A percentile compares a stretch with the other conserved stretches of the same genome.
phyloP scores from a whole-genome alignment of 1,140 invertebrate genomes.

The Cotesia typhae region DNA sequence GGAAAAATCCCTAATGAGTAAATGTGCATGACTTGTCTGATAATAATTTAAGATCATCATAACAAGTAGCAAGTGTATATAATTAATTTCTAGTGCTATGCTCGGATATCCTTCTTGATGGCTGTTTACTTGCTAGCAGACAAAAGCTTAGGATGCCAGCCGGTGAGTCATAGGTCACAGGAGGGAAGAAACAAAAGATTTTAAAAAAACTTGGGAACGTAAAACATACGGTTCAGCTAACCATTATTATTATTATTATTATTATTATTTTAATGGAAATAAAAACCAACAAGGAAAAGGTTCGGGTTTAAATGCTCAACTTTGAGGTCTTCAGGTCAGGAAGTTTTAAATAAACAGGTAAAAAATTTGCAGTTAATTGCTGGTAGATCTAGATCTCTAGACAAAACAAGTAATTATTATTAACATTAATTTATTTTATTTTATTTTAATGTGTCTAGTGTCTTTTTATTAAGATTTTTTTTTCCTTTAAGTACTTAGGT shows the following conservation, averaged over 20 bases:
- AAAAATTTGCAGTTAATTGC: too few relatives aligned
- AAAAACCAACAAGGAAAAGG: constrained; percentile 9
- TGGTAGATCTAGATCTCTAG: not conserved
- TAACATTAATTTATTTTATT: too few relatives aligned
- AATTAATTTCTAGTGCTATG: constrained; percentile 11
- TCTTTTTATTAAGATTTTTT: too few relatives aligned
- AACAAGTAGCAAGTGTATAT: constrained; percentile 3
- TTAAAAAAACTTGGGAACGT: constrained; percentile 8
- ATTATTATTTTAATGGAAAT: not conserved
- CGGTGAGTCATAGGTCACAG: constrained; percentile 24
- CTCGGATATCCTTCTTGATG: constrained; percentile 24
- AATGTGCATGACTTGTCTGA: constrained; percentile 19
- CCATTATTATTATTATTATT: not conserved
- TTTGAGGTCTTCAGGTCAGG: constrained; percentile 12
- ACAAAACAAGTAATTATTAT: too few relatives aligned
- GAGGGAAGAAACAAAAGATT: not conserved
- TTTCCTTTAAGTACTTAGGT: too few relatives aligned
- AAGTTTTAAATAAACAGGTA: constrained; percentile 9
- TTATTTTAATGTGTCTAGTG: too few relatives aligned
- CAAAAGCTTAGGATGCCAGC: too few relatives aligned
- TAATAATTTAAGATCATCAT: constrained; percentile 21
- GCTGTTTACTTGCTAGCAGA: not conserved
- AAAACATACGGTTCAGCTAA: not conserved
- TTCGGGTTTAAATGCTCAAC: not conserved
- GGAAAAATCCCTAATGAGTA: not conserved